Conservation (phyloP, 2,797 vertebrate species). For the Characodon lateralis region DNA sequence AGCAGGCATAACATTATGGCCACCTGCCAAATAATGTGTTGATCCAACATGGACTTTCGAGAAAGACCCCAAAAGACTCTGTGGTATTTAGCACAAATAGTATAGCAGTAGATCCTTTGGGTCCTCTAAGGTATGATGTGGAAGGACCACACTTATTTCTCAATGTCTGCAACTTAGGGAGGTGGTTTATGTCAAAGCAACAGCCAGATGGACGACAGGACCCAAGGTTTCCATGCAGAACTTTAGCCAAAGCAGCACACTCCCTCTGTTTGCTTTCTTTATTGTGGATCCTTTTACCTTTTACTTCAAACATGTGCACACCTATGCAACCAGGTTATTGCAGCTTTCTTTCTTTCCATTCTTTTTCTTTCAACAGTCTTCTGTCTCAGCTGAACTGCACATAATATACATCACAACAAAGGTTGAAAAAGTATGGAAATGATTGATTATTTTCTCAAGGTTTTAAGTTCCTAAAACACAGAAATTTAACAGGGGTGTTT, state of each 20-base stretch:
- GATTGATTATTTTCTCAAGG: too few species aligned
- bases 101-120: too few species aligned
- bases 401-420: too few species aligned
- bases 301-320: not conserved
- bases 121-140: not conserved
- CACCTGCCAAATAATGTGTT: not conserved
- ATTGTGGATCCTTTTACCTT: not conserved
- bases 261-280: not conserved
- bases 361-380: not conserved
- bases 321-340: not conserved
- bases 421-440: too few species aligned
- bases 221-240: not conserved
- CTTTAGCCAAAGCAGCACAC: not conserved
- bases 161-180: not conserved
- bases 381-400: not conserved
- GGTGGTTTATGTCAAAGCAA: too few species aligned
- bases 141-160: not conserved
- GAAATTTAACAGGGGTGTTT: not conserved
- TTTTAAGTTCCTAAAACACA: not conserved
- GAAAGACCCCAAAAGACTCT: not conserved
- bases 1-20: not conserved
- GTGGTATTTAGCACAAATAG: not conserved
- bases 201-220: too few species aligned
- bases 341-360: not conserved
- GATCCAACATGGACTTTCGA: not conserved